Evolutionary conservation across 2,797 vertebrate genomes (phyloP), one percentile per base, ranked within the genome.

Genomic region (Neoniphon sammara): DNA sequence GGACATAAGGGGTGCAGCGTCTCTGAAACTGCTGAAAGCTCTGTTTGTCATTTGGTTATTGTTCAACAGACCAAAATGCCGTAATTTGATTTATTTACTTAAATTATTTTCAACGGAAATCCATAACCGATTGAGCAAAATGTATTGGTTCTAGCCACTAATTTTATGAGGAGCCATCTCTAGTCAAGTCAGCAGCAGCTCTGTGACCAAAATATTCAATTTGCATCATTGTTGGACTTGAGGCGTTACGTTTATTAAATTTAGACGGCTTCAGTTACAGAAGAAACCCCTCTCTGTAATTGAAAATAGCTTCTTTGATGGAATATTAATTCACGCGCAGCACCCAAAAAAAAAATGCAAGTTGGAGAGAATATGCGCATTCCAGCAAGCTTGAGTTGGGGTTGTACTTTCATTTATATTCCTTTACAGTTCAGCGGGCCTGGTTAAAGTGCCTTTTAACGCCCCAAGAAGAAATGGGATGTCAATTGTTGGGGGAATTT

Each of bases 381-480:
- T n/a, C 30, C 21, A 63, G 58, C 25, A 42, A 75, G 21, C 47
- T 62, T 5, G 54, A 77, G 53, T 66, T 53, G 21, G n/a, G 53
- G 31, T 56, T 82, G 47, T 66, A 73, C 70, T 81, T 79, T 76
- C 55, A 88, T 88, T 88, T 84, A 86, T 69, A 84, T 86, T 84
- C 76, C 61, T 85, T 87, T 82, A 77, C 83, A 85, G 87, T 89
- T 86, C 84, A 89, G 82, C 75, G 78, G 78, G 60, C 84, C 69
- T 63, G 49, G 62, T 77, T 82, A 74, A 85, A 87, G 81, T 80
- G 71, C 5, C 49, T 78, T 83, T 80, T 78, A 82, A 73, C 23
- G 34, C 69, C 60, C 50, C 11, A 1, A 58, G 75, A 78, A 66
- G 69, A 79, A 82, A 81, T 78, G 60, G 73, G 57, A 73, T 76